Conservation (phyloP, 64 coral and sea anemone genomes). For the Pachyseris speciosa region DNA sequence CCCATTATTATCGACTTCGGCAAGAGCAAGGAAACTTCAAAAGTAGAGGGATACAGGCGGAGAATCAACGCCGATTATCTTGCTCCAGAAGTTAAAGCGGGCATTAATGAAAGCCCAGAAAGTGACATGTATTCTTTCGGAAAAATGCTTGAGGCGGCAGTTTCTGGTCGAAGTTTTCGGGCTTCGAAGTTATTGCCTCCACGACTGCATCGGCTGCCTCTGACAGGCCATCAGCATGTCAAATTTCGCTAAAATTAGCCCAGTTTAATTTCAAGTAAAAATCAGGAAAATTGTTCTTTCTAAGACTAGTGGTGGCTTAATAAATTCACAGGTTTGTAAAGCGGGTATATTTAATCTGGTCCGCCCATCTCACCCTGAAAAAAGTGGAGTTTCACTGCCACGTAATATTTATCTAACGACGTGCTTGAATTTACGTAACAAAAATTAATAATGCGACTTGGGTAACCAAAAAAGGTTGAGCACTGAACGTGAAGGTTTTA, state of each 20-base stretch:
- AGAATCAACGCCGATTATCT: not conserved
- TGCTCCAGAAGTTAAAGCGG: not conserved
- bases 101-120: not conserved
- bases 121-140: not conserved
- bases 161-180: not conserved
- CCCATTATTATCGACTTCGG: slow-evolving; percentile 23
- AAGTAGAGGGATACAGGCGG: not conserved
- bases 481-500: no score
- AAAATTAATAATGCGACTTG: no score
- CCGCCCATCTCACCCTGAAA: no score
- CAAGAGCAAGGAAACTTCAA: not conserved
- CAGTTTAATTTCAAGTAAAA: no score
- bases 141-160: not conserved
- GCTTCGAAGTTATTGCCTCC: not conserved
- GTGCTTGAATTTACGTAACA: no score
- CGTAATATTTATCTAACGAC: no score
- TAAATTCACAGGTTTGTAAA: no score
- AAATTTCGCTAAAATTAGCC: not conserved
- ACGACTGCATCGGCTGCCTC: not conserved
- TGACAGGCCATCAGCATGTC: not conserved
- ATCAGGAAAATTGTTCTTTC: no score
- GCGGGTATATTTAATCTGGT: no score
- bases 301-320: no score
- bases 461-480: no score
- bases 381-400: no score